A percentile compares a stretch with the other conserved stretches of the same genome.
These are phyloP conservation scores for Pipistrellus kuhlii DNA, from an alignment of 2,797 vertebrate species.

Conservation along the genomic window DNA sequence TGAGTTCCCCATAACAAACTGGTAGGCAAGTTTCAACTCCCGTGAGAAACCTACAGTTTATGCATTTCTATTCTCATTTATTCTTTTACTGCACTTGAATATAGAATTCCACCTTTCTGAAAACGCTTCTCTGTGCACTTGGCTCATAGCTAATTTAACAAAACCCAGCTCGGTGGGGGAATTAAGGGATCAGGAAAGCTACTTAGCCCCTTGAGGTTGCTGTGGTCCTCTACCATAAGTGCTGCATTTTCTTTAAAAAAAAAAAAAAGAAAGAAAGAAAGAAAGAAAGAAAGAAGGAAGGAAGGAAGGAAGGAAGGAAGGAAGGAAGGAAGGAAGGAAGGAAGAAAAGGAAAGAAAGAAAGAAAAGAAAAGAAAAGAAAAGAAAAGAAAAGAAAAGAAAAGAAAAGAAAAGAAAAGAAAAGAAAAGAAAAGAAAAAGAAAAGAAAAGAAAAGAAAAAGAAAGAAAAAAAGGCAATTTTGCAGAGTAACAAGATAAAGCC, in stretches of 20 bases:
- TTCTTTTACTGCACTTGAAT: background rate
- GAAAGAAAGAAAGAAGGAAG: background rate
- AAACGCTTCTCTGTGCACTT: background rate
- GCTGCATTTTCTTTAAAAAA: background rate
- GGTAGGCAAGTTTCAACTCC: background rate
- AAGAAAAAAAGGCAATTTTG: background rate
- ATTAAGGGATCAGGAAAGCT: background rate
- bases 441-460: no score
- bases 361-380: no score
- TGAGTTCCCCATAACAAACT: background rate
- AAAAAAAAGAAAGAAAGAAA: background rate
- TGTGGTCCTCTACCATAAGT: background rate
- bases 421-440: no score
- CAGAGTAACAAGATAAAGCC: background rate
- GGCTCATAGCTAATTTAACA: conserved; percentile 46
- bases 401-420: no score
- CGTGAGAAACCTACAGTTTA: background rate
- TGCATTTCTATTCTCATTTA: conserved; percentile 8
- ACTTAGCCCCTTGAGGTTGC: background rate
- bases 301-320: background rate
- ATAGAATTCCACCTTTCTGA: conserved; percentile 36
- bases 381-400: no score
- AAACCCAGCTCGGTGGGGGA: conserved; percentile 18
- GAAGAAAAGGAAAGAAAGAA: background rate
- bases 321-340: background rate